phyloP scores from a whole-genome alignment of 2,113 vertebrate genomes.

The Ceyx margarethae region DNA sequence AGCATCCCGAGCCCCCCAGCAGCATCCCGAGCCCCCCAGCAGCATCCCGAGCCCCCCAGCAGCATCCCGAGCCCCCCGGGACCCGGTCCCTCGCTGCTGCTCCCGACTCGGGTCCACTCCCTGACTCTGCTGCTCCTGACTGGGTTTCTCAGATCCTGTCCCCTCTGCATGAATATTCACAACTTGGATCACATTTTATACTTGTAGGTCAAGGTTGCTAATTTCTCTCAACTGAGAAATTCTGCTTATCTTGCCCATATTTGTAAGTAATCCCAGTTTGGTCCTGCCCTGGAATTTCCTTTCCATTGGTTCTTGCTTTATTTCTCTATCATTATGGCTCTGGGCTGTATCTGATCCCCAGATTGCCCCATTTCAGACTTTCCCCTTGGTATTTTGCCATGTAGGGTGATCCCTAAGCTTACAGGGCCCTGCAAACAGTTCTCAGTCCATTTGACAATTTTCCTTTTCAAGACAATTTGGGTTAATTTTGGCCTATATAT shows the following conservation, averaged over 20 bases:
- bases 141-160: background rate
- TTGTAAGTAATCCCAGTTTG: background rate
- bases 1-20: too few species aligned
- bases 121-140: background rate
- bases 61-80: too few species aligned
- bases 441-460: background rate
- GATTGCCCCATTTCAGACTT: background rate
- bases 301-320: background rate
- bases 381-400: background rate
- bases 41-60: too few species aligned
- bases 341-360: background rate
- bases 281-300: background rate
- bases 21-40: too few species aligned
- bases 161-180: background rate
- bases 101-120: background rate
- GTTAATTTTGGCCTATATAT: background rate
- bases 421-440: background rate
- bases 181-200: background rate
- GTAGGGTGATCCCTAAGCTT: background rate
- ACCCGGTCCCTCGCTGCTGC: too few species aligned
- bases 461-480: background rate
- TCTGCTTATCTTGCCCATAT: background rate
- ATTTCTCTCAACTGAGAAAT: background rate
- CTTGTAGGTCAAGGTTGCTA: background rate
- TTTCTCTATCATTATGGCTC: background rate